Evolutionary conservation across 1,140 invertebrate species (phyloP).

Genomic region (Drosophila rhopaloa): DNA sequence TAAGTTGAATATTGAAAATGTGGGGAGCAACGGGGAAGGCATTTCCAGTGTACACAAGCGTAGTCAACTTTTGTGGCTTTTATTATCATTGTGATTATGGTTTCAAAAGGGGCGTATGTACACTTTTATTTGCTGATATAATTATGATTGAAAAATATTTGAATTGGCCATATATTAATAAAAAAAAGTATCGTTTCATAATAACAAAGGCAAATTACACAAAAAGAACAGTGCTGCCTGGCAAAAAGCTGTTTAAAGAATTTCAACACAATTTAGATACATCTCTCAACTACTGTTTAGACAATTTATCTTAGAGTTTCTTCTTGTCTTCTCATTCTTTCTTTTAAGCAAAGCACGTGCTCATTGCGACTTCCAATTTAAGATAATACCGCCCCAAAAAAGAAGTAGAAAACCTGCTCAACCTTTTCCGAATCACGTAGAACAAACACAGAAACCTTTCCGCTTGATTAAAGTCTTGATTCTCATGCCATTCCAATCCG

Average conservation of each 20-base stretch:
- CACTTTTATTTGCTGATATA: slow-evolving; percentile 9
- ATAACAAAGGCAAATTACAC: background rate
- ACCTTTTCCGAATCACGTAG: slow-evolving; percentile 46
- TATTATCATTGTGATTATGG: slow-evolving; percentile 16
- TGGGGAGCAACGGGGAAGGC: background rate
- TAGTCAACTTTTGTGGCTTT: slow-evolving; percentile 30
- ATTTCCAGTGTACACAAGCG: slow-evolving; percentile 18
- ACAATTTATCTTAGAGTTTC: slow-evolving; percentile 24
- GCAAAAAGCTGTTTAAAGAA: background rate
- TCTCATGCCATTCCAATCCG: slow-evolving; percentile 8
- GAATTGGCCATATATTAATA: slow-evolving; percentile 2
- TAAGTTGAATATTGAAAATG: slow-evolving; percentile 37
- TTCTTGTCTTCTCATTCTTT: background rate
- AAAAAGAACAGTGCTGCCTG: no score
- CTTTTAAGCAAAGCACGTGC: slow-evolving; percentile 20
- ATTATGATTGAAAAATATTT: slow-evolving; percentile 12
- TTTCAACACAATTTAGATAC: background rate
- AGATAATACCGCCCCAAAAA: slow-evolving; percentile 24
- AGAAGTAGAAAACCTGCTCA: slow-evolving; percentile 19
- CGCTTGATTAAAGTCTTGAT: slow-evolving; percentile 37
- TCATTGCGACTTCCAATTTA: slow-evolving; percentile 23
- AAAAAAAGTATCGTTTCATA: background rate
- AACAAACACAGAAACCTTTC: slow-evolving; percentile 45
- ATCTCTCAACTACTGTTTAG: slow-evolving; percentile 12
- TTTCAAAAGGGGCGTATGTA: slow-evolving; percentile 7